phyloP scores from a whole-genome alignment of 1,140 invertebrate species.

The Subanguina moxae region DNA sequence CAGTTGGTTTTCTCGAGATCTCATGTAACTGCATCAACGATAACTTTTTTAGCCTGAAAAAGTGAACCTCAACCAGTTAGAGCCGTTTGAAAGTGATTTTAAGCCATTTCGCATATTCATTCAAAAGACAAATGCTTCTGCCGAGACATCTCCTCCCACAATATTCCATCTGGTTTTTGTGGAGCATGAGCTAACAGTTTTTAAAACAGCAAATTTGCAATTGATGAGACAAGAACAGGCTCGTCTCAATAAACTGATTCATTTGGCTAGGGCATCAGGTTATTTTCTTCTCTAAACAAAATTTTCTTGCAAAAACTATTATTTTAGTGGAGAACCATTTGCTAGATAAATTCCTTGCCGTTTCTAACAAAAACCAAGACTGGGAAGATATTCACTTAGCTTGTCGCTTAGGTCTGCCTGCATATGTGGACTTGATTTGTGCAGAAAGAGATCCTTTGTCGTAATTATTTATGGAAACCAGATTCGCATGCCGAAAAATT shows the following conservation, averaged over 20 bases:
- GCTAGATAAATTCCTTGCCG: constrained; percentile 6
- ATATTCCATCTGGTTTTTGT: constrained; percentile 4
- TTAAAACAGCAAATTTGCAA: not conserved
- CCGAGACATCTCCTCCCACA: not conserved
- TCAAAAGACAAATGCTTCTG: not conserved
- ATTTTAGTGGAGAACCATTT: not conserved
- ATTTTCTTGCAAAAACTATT: not conserved
- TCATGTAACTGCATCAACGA: not conserved
- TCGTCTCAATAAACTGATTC: not conserved
- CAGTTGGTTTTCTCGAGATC: not conserved
- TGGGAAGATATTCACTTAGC: constrained; percentile 24
- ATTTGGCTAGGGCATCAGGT: not conserved
- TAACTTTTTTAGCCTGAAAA: constrained; percentile 1
- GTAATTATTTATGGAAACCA: not conserved
- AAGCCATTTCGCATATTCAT: not conserved
- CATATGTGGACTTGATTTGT: constrained; percentile 12
- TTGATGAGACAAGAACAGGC: not conserved
- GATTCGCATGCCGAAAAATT: too few relatives aligned
- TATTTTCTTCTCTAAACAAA: not conserved
- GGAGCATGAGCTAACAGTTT: not conserved
- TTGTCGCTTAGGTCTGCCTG: not conserved
- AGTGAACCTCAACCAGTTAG: not conserved
- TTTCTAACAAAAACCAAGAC: constrained; percentile 1
- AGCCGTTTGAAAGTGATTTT: not conserved
- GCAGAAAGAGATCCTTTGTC: not conserved